These are phyloP conservation scores for Sinopyrophorus schimmeli DNA, from an alignment of 2,888 invertebrate species.

Conservation along the genomic window DNA sequence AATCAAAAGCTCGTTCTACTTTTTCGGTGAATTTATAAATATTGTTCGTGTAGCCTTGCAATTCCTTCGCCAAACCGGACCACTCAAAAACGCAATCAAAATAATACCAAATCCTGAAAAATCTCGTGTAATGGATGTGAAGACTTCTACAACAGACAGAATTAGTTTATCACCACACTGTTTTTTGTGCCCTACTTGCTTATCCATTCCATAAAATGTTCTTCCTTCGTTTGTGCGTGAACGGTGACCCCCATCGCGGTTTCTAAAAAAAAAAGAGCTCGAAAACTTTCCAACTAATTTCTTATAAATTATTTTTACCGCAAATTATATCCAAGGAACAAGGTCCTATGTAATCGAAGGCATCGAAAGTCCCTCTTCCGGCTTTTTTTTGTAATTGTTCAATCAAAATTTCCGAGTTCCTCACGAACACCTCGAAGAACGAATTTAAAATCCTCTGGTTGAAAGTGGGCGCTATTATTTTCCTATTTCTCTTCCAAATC, in stretches of 20 bases:
- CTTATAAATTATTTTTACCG: constrained; percentile 52
- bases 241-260: constrained; percentile 73
- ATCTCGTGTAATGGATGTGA: too few relatives aligned
- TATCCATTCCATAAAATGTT: constrained; percentile 55
- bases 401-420: constrained; percentile 60
- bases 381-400: constrained; percentile 53
- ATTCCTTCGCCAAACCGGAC: too few relatives aligned
- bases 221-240: constrained; percentile 61
- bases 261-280: constrained; percentile 57
- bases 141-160: too few relatives aligned
- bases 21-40: too few relatives aligned
- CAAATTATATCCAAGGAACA: constrained; percentile 67
- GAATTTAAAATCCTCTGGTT: constrained; percentile 65
- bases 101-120: too few relatives aligned
- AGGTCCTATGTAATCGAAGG: constrained; percentile 59
- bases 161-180: too few relatives aligned
- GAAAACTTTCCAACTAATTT: not conserved
- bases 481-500: constrained; percentile 64
- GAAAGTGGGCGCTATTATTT: constrained; percentile 65
- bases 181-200: constrained; percentile 43
- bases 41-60: too few relatives aligned
- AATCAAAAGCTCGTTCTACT: too few relatives aligned
- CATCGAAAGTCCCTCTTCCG: constrained; percentile 56
- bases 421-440: constrained; percentile 64
- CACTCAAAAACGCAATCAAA: too few relatives aligned